These are phyloP conservation scores for Drosophila vallismaia DNA, from an alignment of 2,888 invertebrate genomes.

Conservation along the genomic window DNA sequence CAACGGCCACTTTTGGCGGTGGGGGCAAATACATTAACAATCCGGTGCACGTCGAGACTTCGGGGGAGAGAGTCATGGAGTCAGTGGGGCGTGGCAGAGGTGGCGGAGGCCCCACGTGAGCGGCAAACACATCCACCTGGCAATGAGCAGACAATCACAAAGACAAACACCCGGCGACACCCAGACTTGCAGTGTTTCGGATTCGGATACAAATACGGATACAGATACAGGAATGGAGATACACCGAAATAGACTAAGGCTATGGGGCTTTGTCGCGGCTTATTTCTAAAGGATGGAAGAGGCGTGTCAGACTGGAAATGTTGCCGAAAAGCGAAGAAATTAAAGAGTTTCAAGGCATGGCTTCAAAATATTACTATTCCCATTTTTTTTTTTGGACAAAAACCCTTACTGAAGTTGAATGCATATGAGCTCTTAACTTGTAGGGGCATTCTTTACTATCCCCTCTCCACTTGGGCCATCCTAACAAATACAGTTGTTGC, in stretches of 20 bases:
- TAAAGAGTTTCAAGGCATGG: neutral
- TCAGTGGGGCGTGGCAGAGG: neutral
- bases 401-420: neutral
- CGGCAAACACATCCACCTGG: slow-evolving; percentile 55
- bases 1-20: slow-evolving; percentile 57
- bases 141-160: slow-evolving; percentile 31
- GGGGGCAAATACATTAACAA: slow-evolving; percentile 59
- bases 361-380: neutral
- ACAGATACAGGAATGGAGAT: slow-evolving; percentile 32
- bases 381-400: neutral
- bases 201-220: slow-evolving; percentile 4
- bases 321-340: slow-evolving; percentile 41
- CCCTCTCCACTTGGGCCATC: neutral
- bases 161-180: slow-evolving; percentile 17
- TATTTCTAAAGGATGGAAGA: slow-evolving; percentile 7
- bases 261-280: slow-evolving; percentile 12
- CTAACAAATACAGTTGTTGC: slow-evolving; percentile 3
- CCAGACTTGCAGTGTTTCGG: slow-evolving; percentile 1
- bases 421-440: neutral
- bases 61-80: slow-evolving; percentile 2
- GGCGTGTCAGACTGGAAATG: slow-evolving; percentile 39
- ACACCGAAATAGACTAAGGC: slow-evolving; percentile 50
- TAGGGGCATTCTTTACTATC: neutral
- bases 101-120: slow-evolving; percentile 33
- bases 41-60: slow-evolving; percentile 17